These are phyloP conservation scores for Chondrosia reniformis DNA, from an alignment of 37 sponge, comb jelly and placozoan species.

Conservation along the genomic window DNA sequence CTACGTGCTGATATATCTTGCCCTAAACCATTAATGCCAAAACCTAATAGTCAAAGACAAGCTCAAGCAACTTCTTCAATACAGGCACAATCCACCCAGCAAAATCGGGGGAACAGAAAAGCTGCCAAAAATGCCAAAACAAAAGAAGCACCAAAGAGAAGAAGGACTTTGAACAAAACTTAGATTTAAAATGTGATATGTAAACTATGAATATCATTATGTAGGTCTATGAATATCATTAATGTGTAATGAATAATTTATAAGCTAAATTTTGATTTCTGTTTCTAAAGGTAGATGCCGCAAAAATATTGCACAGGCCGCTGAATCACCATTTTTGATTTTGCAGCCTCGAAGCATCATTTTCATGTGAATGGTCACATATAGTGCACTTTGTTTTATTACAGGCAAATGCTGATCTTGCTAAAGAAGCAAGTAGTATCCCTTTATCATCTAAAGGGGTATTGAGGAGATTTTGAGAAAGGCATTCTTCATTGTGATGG, in stretches of 20 bases:
- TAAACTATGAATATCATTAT: neutral
- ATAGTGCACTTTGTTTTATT: no score
- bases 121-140: no score
- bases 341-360: neutral
- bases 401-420: no score
- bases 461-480: no score
- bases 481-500: no score
- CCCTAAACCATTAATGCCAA: neutral
- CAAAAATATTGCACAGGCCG: neutral
- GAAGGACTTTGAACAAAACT: no score
- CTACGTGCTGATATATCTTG: neutral
- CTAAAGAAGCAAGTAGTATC: no score
- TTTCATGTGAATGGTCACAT: slow-evolving; percentile 17
- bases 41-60: neutral
- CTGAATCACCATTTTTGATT: neutral
- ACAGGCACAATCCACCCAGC: no score
- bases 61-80: neutral
- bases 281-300: neutral
- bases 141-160: no score
- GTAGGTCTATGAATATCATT: neutral
- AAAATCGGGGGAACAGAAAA: no score
- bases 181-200: no score
- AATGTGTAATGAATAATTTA: neutral
- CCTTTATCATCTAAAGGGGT: no score
- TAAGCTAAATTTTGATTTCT: neutral